Base-by-base conservation (phyloP, 2,113 vertebrate species). In the Oxygymnocypris stewartii region DNA sequence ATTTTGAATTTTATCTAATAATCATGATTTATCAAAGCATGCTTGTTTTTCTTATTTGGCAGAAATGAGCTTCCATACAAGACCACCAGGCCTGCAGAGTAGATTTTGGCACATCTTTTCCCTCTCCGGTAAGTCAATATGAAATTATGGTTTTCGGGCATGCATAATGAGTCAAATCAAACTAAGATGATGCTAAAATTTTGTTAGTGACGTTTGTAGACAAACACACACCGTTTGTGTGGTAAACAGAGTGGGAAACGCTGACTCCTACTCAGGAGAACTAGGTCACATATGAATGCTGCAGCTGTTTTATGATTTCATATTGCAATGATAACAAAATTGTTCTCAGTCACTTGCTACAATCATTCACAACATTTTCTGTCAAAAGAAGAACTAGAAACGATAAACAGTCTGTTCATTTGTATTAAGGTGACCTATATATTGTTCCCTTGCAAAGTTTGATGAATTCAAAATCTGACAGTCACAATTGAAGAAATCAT, bases 141-240 rank as follows among this genome's bases (percentile, higher is more conserved):
- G 78, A 80, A 80, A 80, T 61, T 14, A 79, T 59, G 37, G 37
- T n/a, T 73, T 73, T 40, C 1, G 8, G 31, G 31, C 51, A 59
- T 37, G 35, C 23, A 61, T 61, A 79, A 40, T 59, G 28, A 79
- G 18, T 79, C 77, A 61, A 79, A 79, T 61, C 54, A 80, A 80
- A 63, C 78, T 61, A 57, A 23, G 35, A 80, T 42, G 49, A 63
- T 8, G 78, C 78, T 35, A 61, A 40, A 80, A n/a, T 14, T 11
- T 13, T 79, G 10, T 25, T n/a, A 4, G 35, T 16, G 78, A 73
- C 42, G 35, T 80, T 63, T 63, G 54, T 20, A 63, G 35, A 42
- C 37, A 42, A 23, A 42, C 4, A 73, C 69, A 73, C 69, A 61
- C 54, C 40, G 20, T 54, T 3, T 23, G 49, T 78, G 49, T 78